phyloP scores from a whole-genome alignment of 2,888 invertebrate genomes.

The Callimorpha dominula region DNA sequence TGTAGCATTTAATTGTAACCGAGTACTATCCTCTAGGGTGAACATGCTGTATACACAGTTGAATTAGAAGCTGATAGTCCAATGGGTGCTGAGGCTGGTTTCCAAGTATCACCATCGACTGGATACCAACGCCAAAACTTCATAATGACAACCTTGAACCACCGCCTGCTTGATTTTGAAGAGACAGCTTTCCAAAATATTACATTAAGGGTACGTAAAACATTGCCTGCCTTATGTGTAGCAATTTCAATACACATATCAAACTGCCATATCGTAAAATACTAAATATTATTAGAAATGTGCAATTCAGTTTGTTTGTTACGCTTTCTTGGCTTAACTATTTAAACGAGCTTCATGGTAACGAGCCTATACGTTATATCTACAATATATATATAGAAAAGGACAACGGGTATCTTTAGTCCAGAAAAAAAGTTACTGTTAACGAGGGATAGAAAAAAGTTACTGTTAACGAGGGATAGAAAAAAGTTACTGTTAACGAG shows the following conservation, averaged over 20 bases:
- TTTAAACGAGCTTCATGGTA: too few relatives aligned
- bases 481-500: too few relatives aligned
- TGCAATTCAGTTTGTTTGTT: too few relatives aligned
- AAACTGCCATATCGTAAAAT: too few relatives aligned
- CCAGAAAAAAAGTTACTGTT: too few relatives aligned
- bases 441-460: too few relatives aligned
- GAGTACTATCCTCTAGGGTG: conserved; percentile 73
- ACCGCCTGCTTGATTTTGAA: conserved; percentile 87
- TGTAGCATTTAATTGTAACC: not conserved
- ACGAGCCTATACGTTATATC: too few relatives aligned
- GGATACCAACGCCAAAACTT: conserved; percentile 88
- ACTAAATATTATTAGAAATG: too few relatives aligned
- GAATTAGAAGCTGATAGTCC: conserved; percentile 72
- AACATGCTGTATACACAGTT: conserved; percentile 86
- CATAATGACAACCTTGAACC: conserved; percentile 85
- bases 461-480: too few relatives aligned
- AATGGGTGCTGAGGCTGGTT: conserved; percentile 78
- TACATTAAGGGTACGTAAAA: conserved; percentile 69
- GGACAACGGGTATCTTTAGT: too few relatives aligned
- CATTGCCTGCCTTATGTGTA: conserved; percentile 49
- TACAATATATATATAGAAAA: too few relatives aligned
- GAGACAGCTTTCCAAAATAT: conserved; percentile 79
- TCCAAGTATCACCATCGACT: conserved; percentile 86
- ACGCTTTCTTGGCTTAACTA: too few relatives aligned
- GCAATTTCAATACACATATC: not conserved